Evolutionary conservation across 92 coral and sea anemone genomes (phyloP), one percentile per base, ranked within the genome.

Genomic region (Epizoanthus rinbou): DNA sequence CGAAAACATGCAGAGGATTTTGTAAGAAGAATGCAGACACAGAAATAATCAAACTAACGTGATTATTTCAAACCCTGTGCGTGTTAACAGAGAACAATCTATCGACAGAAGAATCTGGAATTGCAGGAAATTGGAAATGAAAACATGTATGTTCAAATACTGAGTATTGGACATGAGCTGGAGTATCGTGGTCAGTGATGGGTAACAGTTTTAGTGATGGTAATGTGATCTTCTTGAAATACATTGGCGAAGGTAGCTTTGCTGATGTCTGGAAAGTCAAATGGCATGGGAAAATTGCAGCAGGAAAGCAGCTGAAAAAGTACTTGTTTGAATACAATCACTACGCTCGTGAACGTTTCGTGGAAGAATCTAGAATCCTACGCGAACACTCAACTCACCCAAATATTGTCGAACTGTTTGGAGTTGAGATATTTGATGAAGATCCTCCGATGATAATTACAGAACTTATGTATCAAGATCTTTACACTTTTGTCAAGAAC

Each of bases 241-340:
- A 11, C 70, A 21, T 88, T 65, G 91, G 88, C 50, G 86, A 72
- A 43, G 91, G 91, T 11, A 79, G 88, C 10, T 84, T 23, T 18
- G 91, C 88, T 7, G 81, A 70, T 11, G 91, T 88, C 39, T 84
- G 83, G 88, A 88, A 79, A 56, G 91, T 83, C 4, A 88, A 79
- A 69, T 84, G 91, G 91, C 64, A 84, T 6, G 82, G 91, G 15
- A 57, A 65, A n/a, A 24, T 71, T 72, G 91, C 73, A 15, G 91
- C 91, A 1, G 91, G 86, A 13, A 88, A 88, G 64, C 81, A 64
- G 13, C 63, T 88, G 3, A 79, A 56, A 70, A 80, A 50, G 1
- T 82, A 74, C 24, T 45, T 63, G 13, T 69, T 69, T 8, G 65
- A 76, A 66, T 16, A 31, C 54, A 31, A 79, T 63, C 71, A 50